Conservation (phyloP, 2,888 invertebrate species). For the Melinopterus prodromus region DNA sequence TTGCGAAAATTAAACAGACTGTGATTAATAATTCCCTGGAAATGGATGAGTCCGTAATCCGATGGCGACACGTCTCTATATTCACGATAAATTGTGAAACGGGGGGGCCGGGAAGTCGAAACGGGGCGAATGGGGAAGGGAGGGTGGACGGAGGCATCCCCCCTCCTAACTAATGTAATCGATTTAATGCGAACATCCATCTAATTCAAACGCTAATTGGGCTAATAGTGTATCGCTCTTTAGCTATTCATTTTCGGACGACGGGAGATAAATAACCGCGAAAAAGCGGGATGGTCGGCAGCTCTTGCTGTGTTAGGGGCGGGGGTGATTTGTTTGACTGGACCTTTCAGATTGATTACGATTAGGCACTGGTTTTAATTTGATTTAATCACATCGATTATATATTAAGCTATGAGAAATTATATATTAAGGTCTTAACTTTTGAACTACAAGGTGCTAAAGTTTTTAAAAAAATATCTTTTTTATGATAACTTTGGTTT, state of each 20-base stretch:
- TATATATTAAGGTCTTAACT: too few species aligned
- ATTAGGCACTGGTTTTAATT: background rate
- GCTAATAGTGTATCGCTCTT: conserved; percentile 7
- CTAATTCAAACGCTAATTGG: conserved; percentile 19
- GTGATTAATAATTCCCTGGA: conserved; percentile 44
- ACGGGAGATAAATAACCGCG: conserved; percentile 4
- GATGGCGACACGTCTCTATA: conserved; percentile 31
- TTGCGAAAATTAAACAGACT: conserved; percentile 45
- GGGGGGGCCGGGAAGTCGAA: conserved; percentile 20
- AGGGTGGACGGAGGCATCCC: conserved; percentile 7
- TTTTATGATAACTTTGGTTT: too few species aligned
- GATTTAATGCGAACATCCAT: conserved; percentile 31
- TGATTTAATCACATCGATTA: background rate
- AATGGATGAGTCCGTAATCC: conserved; percentile 32
- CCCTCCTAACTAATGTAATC: conserved; percentile 18
- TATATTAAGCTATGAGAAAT: too few species aligned
- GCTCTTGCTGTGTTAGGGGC: background rate
- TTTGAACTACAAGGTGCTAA: too few species aligned
- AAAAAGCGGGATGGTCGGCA: background rate
- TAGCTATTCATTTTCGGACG: background rate
- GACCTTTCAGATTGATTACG: background rate
- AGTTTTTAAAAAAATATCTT: too few species aligned
- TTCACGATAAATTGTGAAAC: conserved; percentile 27
- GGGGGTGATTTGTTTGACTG: background rate
- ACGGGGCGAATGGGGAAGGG: conserved; percentile 5